Conservation (phyloP, 2,797 vertebrate genomes). For the Hemitrygon akajei region DNA sequence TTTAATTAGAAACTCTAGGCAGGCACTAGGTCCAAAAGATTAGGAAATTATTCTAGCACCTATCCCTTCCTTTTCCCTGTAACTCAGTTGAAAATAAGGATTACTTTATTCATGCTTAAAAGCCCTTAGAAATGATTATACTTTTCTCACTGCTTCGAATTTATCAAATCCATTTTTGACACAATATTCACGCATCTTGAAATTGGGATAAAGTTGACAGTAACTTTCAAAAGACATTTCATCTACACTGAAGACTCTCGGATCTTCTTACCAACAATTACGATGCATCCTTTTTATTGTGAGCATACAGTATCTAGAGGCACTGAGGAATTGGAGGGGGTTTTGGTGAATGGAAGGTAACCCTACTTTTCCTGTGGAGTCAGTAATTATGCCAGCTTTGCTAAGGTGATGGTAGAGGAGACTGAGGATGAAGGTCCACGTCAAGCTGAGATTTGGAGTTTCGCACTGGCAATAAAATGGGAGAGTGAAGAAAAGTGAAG, state of each 20-base stretch:
- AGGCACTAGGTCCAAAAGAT: not conserved
- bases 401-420: too few relatives aligned
- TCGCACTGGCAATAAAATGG: too few relatives aligned
- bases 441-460: too few relatives aligned
- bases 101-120: not conserved
- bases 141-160: not conserved
- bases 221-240: not conserved
- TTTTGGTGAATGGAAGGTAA: too few relatives aligned
- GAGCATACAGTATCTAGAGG: not conserved
- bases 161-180: not conserved
- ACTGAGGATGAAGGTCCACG: too few relatives aligned
- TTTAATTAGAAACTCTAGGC: not conserved
- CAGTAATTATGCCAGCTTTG: too few relatives aligned
- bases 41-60: not conserved
- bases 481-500: too few relatives aligned
- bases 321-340: not conserved
- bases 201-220: too few relatives aligned
- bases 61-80: not conserved
- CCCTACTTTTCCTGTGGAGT: too few relatives aligned
- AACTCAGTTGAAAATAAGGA: not conserved
- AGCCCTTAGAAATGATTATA: too few relatives aligned
- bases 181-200: not conserved
- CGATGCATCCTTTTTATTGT: too few relatives aligned
- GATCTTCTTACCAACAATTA: too few relatives aligned
- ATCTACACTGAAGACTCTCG: not conserved